A percentile compares a stretch with the other conserved stretches of the same genome.
Evolutionary conservation across 2,888 invertebrate species (phyloP).

Genomic region (Deroplatys truncata): DNA sequence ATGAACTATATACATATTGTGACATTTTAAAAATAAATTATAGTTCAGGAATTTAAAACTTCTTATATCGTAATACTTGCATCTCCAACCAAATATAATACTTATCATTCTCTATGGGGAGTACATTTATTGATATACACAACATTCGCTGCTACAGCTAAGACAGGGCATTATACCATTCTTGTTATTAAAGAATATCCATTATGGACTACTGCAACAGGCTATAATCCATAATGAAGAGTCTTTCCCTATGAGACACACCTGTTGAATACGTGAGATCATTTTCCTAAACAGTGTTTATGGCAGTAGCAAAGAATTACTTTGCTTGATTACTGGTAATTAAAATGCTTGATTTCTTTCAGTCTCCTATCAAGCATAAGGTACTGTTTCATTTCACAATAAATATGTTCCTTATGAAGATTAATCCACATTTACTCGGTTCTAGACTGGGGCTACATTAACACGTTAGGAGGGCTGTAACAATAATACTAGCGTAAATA

Average conservation of each 20-base stretch:
- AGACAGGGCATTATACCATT: neutral
- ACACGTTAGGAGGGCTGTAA: neutral
- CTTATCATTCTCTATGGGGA: neutral
- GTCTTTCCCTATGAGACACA: neutral
- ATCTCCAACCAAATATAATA: neutral
- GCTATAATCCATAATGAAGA: neutral
- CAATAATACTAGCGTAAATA: neutral
- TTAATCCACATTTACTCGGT: neutral
- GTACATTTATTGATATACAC: neutral
- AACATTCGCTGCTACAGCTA: neutral
- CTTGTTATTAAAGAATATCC: neutral
- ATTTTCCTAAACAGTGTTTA: neutral
- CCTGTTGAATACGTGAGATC: neutral
- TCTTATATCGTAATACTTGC: neutral
- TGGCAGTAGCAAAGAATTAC: conserved; percentile 20
- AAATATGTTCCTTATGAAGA: conserved; percentile 2
- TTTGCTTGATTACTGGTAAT: conserved; percentile 8
- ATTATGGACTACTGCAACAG: neutral
- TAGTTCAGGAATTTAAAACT: neutral
- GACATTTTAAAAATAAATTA: neutral
- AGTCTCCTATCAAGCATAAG: conserved; percentile 15
- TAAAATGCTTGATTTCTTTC: conserved; percentile 9
- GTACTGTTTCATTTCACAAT: conserved; percentile 15
- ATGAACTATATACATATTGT: neutral
- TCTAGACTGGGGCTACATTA: neutral